phyloP scores from a whole-genome alignment of 2,113 vertebrate species.

The Ginglymostoma cirratum region DNA sequence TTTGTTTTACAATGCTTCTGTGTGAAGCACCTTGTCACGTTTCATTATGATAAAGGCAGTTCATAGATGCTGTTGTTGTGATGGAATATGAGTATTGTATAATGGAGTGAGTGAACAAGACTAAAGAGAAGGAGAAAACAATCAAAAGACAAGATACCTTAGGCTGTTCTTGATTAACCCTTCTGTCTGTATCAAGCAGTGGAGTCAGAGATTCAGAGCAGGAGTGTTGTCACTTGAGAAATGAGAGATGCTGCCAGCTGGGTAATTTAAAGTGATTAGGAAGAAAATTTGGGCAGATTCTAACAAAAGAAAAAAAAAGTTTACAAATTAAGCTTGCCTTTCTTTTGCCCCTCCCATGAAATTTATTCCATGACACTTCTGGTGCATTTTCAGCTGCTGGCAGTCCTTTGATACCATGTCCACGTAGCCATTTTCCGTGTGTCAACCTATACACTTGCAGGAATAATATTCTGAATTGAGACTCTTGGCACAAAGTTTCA shows the following conservation, averaged over 20 bases:
- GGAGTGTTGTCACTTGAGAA: neutral
- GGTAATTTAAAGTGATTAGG: neutral
- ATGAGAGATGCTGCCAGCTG: neutral
- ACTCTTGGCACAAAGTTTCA: neutral
- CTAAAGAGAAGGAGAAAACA: neutral
- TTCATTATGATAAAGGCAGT: too few species aligned
- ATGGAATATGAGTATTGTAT: too few species aligned
- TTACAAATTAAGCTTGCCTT: neutral
- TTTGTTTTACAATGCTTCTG: too few species aligned
- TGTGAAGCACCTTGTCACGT: too few species aligned
- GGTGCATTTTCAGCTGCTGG: neutral
- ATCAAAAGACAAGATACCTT: neutral
- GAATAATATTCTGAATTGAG: neutral
- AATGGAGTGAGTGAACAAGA: neutral
- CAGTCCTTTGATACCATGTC: neutral
- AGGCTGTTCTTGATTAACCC: neutral
- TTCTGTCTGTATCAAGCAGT: neutral
- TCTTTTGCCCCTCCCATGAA: neutral
- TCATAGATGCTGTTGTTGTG: too few species aligned
- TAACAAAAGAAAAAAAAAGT: neutral
- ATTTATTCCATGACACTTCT: too few species aligned
- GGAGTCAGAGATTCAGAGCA: neutral
- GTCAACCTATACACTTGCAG: neutral
- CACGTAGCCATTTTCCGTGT: neutral
- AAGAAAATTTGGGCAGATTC: too few species aligned